Base-by-base conservation (phyloP, 2,888 invertebrate species). In the Heteropelma amictum region DNA sequence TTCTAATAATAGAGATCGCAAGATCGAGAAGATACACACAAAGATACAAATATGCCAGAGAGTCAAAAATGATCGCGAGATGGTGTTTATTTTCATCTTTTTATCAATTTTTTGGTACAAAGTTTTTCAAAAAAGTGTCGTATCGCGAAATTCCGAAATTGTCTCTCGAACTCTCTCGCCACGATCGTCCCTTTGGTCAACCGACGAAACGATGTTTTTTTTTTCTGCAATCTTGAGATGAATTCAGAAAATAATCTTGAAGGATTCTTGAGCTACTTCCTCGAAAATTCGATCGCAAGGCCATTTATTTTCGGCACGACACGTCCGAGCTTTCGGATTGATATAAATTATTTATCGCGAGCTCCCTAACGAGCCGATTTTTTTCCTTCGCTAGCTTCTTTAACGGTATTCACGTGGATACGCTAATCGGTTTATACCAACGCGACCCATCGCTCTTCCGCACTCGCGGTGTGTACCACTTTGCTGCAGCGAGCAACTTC, bases 401-500 rank as follows among this genome's bases (percentile, higher is more conserved):
- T 61, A 76, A 75, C 67, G 65, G 71, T 67, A 30, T 26, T 40
- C 21, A 19, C 38, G 30, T 26, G 35, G 19, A 21, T 26, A n/a
- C 72, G 72, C 72, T 72, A 72, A 76, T 72, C 56, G 60, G 7
- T 64, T 53, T 19, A 38, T 28, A 61, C 47, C 60, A 38, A 74
- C 47, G 56, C 63, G 14, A 47, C 40, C 72, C 72, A 72, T 69
- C 30, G 77, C 68, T 84, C 82, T 83, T 83, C 77, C 64, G 38
- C 38, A 17, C 45, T 28, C 21, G 30, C n/a, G 58, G 61, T 33
- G 19, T 38, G 60, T 54, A 47, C 49, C 53, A 49, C 77, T 72
- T 76, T 72, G 77, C 65, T 61, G 74, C 73, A 73, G 64, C 42
- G 65, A 70, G 68, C 42, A 51, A 76, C 81, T 83, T 84, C 84